phyloP scores from a whole-genome alignment of 2,797 vertebrate genomes.

The Enteromius fasciolatus region DNA sequence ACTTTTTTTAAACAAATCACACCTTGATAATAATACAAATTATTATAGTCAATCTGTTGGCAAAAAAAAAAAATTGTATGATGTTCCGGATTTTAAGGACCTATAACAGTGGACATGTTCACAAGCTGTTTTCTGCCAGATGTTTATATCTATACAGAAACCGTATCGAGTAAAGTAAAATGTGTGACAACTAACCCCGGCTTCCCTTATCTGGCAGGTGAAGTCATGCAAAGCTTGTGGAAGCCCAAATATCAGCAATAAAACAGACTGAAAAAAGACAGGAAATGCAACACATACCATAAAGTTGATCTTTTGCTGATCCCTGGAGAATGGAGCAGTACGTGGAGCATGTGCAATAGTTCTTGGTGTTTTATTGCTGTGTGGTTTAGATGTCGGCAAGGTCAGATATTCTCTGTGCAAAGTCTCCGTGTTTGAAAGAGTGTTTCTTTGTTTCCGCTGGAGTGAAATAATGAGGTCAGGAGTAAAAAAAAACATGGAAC shows the following conservation, averaged over 20 bases:
- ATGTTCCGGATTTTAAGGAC: not conserved
- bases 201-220: not conserved
- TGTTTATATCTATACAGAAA: not conserved
- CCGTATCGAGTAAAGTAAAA: not conserved
- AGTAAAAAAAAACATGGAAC: not conserved
- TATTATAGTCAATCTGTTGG: not conserved
- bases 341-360: constrained; percentile 72
- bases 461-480: not conserved
- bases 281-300: constrained; percentile 75
- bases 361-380: constrained; percentile 74
- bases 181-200: not conserved
- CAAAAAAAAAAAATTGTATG: too few species aligned
- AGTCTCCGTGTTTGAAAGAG: constrained; percentile 76
- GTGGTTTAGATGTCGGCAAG: constrained; percentile 83
- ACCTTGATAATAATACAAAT: not conserved
- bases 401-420: constrained; percentile 88
- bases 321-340: constrained; percentile 73
- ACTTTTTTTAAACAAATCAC: not conserved
- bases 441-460: constrained; percentile 73
- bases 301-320: constrained; percentile 65
- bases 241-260: constrained; percentile 10
- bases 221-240: not conserved
- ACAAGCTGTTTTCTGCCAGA: not conserved
- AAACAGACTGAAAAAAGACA: not conserved
- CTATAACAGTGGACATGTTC: not conserved